A percentile compares a stretch with the other conserved stretches of the same genome.
phyloP scores from a whole-genome alignment of 2,888 invertebrate genomes.

The Podabrus alpinus region DNA sequence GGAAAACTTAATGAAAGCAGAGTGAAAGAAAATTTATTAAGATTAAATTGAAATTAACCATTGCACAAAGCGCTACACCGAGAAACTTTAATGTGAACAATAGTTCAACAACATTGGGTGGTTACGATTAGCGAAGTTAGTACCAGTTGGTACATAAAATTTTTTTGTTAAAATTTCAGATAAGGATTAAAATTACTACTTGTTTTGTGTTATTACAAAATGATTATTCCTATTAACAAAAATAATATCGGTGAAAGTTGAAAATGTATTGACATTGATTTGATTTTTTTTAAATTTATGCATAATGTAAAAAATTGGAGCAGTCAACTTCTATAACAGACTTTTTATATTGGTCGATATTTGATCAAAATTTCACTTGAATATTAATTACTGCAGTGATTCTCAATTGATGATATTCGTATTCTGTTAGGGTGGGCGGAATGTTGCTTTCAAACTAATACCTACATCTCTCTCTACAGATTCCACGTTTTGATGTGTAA shows the following conservation, averaged over 20 bases:
- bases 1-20: neutral
- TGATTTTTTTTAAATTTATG: neutral
- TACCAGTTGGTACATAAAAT: neutral
- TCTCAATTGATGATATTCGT: neutral
- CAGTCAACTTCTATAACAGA: neutral
- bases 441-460: neutral
- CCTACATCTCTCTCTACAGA: neutral
- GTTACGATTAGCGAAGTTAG: neutral
- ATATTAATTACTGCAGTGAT: neutral
- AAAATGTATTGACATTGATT: neutral
- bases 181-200: neutral
- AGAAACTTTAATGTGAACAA: neutral
- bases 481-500: neutral
- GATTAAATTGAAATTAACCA: neutral
- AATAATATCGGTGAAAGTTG: neutral
- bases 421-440: neutral
- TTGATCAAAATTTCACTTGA: neutral
- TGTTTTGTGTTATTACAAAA: neutral
- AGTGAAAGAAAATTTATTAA: neutral
- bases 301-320: neutral
- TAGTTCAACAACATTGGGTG: neutral
- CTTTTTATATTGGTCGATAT: neutral
- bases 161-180: neutral
- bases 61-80: neutral
- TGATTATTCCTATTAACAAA: neutral